These are phyloP conservation scores for Lonchura striata DNA, from an alignment of 2,113 vertebrate species.

Conservation along the genomic window DNA sequence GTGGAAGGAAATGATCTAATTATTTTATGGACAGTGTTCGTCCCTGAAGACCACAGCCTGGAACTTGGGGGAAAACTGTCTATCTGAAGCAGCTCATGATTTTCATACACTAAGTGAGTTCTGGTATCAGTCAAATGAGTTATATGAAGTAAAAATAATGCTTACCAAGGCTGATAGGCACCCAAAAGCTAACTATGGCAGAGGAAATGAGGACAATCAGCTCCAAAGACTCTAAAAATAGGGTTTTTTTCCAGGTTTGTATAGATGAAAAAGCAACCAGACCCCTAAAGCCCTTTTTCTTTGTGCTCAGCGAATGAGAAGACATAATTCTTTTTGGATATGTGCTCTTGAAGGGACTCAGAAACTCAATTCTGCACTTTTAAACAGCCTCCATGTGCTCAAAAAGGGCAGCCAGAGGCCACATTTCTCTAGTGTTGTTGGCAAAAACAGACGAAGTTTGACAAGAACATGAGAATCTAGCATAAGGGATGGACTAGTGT, in stretches of 20 bases:
- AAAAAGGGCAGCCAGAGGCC: constrained; percentile 41
- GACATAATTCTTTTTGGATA: background rate
- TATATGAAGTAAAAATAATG: background rate
- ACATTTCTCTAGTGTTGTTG: background rate
- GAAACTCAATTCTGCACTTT: background rate
- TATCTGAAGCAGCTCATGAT: background rate
- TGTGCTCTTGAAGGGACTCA: background rate
- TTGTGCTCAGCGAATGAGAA: background rate
- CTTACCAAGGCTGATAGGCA: background rate
- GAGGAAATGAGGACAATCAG: background rate
- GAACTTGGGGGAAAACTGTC: background rate
- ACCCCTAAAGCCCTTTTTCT: background rate
- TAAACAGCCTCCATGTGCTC: constrained; percentile 15
- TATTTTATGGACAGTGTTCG: background rate
- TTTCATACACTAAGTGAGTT: background rate
- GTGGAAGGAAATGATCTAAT: constrained; percentile 39
- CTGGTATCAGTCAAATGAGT: background rate
- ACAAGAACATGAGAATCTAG: background rate
- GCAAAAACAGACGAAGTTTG: background rate
- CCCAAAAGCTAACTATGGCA: background rate
- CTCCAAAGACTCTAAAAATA: background rate
- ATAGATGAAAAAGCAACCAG: background rate
- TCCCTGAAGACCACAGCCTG: constrained; percentile 4
- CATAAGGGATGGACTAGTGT: background rate
- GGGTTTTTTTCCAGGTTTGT: background rate